These are phyloP conservation scores for Hoplostethus mediterraneus DNA, from an alignment of 2,797 vertebrate genomes.

Conservation along the genomic window DNA sequence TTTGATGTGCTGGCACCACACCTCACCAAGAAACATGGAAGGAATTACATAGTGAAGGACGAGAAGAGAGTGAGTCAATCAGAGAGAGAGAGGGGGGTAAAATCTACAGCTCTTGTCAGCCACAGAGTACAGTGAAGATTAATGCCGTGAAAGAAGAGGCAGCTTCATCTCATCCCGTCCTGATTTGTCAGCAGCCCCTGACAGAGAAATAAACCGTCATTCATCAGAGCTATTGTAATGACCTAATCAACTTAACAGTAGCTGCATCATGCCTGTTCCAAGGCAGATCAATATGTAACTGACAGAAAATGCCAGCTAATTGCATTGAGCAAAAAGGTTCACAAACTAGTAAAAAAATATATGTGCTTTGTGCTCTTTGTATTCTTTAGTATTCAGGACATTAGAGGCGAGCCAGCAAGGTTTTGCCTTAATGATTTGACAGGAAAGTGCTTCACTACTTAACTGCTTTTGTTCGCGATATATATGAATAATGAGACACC, in stretches of 20 bases:
- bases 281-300: conserved; percentile 56
- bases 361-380: conserved; percentile 35
- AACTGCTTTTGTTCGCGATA: conserved; percentile 19
- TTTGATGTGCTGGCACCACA: conserved; percentile 96
- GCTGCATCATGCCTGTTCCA: conserved; percentile 58
- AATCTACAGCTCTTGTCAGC: conserved; percentile 51
- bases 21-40: conserved; percentile 96
- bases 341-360: conserved; percentile 49
- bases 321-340: conserved; percentile 54
- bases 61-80: conserved; percentile 92
- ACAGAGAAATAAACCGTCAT: conserved; percentile 77
- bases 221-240: conserved; percentile 79
- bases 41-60: conserved; percentile 97
- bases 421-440: conserved; percentile 30
- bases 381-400: conserved; percentile 36
- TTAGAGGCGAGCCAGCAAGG: conserved; percentile 19
- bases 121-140: conserved; percentile 70
- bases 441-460: conserved; percentile 10
- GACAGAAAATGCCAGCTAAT: conserved; percentile 55
- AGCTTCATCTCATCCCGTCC: conserved; percentile 76
- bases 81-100: conserved; percentile 43
- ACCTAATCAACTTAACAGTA: conserved; percentile 80
- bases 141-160: conserved; percentile 71
- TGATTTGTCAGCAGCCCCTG: conserved; percentile 75
- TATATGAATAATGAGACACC: neutral